Conservation (phyloP, 2,797 vertebrate species). For the Enteromius anoplus region DNA sequence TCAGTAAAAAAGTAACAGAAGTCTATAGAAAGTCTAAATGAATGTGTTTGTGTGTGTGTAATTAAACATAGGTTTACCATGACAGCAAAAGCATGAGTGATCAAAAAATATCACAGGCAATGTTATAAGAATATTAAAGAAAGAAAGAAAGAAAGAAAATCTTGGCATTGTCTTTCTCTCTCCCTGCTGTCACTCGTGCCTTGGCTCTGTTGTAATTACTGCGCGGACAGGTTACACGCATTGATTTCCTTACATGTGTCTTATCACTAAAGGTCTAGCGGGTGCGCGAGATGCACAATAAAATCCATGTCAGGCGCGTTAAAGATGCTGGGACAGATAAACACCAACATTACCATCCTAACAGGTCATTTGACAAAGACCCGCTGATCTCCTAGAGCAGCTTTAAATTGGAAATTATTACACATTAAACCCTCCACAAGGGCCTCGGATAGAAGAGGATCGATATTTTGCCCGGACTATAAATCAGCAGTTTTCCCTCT, state of each 20-base stretch:
- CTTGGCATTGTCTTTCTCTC: constrained; percentile 22
- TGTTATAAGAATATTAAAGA: not conserved
- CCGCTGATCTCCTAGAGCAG: constrained; percentile 96
- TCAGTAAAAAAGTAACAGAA: no score
- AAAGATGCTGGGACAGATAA: constrained; percentile 93
- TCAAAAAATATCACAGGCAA: not conserved
- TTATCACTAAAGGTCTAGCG: constrained; percentile 84
- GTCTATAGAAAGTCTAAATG: no score
- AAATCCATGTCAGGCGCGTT: constrained; percentile 89
- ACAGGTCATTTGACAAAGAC: constrained; percentile 95
- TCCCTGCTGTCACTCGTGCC: constrained; percentile 37
- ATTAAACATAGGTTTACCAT: not conserved
- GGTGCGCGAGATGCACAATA: constrained; percentile 90
- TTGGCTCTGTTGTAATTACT: constrained; percentile 66
- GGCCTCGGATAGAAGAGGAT: constrained; percentile 94
- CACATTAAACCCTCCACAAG: constrained; percentile 98
- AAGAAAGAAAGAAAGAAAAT: not conserved
- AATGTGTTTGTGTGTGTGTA: not conserved
- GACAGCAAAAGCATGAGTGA: not conserved
- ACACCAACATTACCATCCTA: constrained; percentile 93
- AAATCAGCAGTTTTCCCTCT: constrained; percentile 86
- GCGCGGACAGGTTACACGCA: constrained; percentile 75
- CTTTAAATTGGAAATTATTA: constrained; percentile 99
- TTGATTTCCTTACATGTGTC: constrained; percentile 87
- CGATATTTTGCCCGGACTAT: constrained; percentile 98